A percentile compares a stretch with the other conserved stretches of the same genome.
phyloP scores from a whole-genome alignment of 2,888 invertebrate species.

The Lithophane ornitopus region DNA sequence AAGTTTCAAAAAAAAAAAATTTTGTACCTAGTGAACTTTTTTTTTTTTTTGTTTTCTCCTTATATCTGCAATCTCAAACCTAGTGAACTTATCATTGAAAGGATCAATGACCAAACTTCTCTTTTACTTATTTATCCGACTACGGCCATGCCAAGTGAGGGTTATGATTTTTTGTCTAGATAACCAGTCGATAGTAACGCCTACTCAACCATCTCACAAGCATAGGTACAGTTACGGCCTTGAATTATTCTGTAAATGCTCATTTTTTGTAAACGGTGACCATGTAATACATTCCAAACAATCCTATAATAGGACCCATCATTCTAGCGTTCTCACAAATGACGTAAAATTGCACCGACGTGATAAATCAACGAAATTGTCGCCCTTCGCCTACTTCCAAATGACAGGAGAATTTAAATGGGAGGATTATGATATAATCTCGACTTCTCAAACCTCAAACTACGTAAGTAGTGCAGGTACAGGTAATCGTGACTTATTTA shows the following conservation, averaged over 20 bases:
- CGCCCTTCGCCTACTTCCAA: constrained; percentile 74
- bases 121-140: not conserved
- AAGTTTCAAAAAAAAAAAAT: not conserved
- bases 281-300: constrained; percentile 73
- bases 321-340: constrained; percentile 63
- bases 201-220: constrained; percentile 39
- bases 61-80: too few relatives aligned
- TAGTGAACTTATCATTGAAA: not conserved
- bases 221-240: constrained; percentile 35
- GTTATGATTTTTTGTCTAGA: constrained; percentile 24
- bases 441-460: constrained; percentile 15
- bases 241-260: constrained; percentile 52
- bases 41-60: too few relatives aligned
- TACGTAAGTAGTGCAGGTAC: constrained; percentile 20
- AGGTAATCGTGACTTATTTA: constrained; percentile 13
- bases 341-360: constrained; percentile 60
- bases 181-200: constrained; percentile 24
- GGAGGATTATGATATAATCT: constrained; percentile 45
- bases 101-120: not conserved
- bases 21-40: constrained; percentile 3
- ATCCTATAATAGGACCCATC: constrained; percentile 63
- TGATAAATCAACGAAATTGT: constrained; percentile 64
- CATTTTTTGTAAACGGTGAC: constrained; percentile 62
- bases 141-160: not conserved
- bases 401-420: constrained; percentile 44